These are phyloP conservation scores for Glyphotaelius pellucidus DNA, from an alignment of 2,888 invertebrate species.

Conservation along the genomic window DNA sequence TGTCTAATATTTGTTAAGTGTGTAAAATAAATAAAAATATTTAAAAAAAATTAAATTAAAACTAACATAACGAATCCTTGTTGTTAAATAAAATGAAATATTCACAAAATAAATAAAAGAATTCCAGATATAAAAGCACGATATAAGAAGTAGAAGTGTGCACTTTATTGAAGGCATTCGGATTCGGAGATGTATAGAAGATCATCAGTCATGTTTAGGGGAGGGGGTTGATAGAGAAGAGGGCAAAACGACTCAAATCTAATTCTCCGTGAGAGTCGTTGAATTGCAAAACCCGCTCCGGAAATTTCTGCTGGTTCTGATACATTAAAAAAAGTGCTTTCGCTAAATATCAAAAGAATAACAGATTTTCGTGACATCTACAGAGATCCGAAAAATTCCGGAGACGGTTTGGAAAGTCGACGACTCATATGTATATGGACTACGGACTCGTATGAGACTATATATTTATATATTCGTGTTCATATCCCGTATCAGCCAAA, in stretches of 20 bases:
- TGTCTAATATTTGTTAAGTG: too few species aligned
- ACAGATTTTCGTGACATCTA: too few species aligned
- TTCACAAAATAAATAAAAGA: not conserved
- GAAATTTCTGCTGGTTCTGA: not conserved
- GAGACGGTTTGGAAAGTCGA: too few species aligned
- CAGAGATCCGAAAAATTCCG: too few species aligned
- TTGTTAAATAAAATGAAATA: not conserved
- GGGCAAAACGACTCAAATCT: not conserved
- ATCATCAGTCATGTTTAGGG: conserved; percentile 14
- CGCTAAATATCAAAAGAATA: too few species aligned
- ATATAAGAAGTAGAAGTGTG: not conserved
- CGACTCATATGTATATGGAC: too few species aligned
- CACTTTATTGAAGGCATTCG: not conserved
- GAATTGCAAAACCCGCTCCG: too few species aligned
- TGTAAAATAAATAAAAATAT: too few species aligned
- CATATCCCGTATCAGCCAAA: not conserved
- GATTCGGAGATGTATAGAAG: not conserved
- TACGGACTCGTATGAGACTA: not conserved
- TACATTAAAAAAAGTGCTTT: too few species aligned
- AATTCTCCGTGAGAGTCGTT: not conserved
- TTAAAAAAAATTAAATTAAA: too few species aligned
- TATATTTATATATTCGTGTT: not conserved
- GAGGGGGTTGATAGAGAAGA: not conserved
- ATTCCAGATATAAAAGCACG: not conserved
- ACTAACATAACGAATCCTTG: too few species aligned